A percentile compares a stretch with the other conserved stretches of the same genome.
These are phyloP conservation scores for Zosterops hypoxanthus DNA, from an alignment of 2,113 vertebrate genomes.

Conservation along the genomic window DNA sequence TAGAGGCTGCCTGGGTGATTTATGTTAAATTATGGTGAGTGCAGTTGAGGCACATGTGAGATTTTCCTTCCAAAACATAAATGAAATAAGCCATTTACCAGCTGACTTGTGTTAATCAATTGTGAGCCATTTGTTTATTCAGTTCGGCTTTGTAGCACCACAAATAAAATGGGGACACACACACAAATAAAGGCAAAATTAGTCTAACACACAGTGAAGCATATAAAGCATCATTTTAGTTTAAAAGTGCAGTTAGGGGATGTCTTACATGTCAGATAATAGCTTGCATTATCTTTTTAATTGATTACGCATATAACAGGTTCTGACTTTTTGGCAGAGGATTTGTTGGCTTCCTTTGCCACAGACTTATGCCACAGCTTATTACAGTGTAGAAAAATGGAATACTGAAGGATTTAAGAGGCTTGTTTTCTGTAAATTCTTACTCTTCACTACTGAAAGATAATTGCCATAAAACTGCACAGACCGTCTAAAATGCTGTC, in stretches of 20 bases:
- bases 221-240: background rate
- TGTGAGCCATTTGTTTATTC: constrained; percentile 10
- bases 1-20: background rate
- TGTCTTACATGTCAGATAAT: background rate
- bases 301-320: background rate
- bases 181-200: background rate
- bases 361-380: background rate
- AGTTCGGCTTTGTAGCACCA: background rate
- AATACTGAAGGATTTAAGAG: background rate
- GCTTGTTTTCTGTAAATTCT: background rate
- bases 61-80: background rate
- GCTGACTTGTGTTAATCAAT: background rate
- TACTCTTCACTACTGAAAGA: background rate
- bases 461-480: background rate
- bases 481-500: background rate
- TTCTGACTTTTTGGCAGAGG: background rate
- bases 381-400: background rate
- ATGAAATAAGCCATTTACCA: background rate
- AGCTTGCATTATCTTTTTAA: background rate
- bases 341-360: background rate
- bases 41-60: background rate
- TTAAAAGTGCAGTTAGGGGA: background rate
- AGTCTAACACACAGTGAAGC: background rate
- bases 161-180: background rate
- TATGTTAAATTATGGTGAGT: background rate